phyloP scores from a whole-genome alignment of 2,888 invertebrate species.

The Thumatha senex region DNA sequence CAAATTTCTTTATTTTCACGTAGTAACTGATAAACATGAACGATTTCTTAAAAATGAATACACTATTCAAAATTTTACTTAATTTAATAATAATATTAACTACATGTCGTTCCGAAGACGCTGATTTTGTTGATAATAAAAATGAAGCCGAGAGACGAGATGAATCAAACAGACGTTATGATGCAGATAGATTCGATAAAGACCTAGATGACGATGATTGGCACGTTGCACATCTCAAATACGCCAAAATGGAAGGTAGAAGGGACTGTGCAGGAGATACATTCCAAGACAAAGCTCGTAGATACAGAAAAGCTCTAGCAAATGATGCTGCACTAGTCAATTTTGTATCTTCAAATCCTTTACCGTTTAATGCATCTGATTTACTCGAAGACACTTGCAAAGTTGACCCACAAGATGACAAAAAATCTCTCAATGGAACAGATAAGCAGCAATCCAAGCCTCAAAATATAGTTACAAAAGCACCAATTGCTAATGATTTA shows the following conservation, averaged over 20 bases:
- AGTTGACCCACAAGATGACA: constrained; percentile 7
- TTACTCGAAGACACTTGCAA: constrained; percentile 38
- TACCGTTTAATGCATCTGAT: constrained; percentile 44
- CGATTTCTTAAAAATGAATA: constrained; percentile 19
- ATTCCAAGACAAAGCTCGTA: constrained; percentile 44
- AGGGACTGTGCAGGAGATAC: constrained; percentile 46
- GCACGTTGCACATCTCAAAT: constrained; percentile 55
- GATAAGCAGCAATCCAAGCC: neutral
- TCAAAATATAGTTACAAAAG: neutral
- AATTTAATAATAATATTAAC: constrained; percentile 6
- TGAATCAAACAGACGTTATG: constrained; percentile 32
- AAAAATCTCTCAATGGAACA: neutral
- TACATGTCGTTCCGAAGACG: constrained; percentile 4
- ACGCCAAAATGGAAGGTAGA: constrained; percentile 35
- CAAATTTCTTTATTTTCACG: constrained; percentile 13
- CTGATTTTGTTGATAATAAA: constrained; percentile 12
- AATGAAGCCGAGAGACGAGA: neutral
- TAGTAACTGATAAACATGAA: constrained; percentile 18
- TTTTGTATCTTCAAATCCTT: constrained; percentile 52
- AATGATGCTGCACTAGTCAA: constrained; percentile 53
- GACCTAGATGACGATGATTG: constrained; percentile 50
- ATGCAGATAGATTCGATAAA: constrained; percentile 44
- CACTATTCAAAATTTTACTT: constrained; percentile 7
- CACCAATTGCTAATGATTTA: neutral
- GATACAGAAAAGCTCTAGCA: constrained; percentile 47